Evolutionary conservation across 1,140 invertebrate genomes (phyloP).

Genomic region (Trialeurodes vaporariorum): DNA sequence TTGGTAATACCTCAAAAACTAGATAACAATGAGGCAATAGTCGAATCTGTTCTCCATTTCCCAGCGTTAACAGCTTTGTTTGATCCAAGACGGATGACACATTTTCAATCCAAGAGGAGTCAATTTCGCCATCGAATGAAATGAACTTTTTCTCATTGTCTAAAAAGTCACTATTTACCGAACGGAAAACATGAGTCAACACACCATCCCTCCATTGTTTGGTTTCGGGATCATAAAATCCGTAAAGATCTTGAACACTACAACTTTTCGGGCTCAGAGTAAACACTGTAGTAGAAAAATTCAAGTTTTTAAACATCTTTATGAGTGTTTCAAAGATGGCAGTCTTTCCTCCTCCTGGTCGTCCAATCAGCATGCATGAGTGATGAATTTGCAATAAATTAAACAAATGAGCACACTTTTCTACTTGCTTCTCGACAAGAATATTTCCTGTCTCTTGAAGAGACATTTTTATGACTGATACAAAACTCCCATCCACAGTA

Average conservation of each 20-base stretch:
- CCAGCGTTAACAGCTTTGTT: conserved; percentile 49
- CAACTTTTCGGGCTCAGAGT: conserved; percentile 78
- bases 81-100: conserved; percentile 97
- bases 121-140: conserved; percentile 85
- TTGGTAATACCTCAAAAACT: conserved; percentile 81
- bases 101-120: conserved; percentile 88
- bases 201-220: conserved; percentile 87
- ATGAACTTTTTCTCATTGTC: conserved; percentile 64
- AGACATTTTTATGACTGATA: conserved; percentile 55
- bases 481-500: conserved; percentile 73
- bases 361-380: conserved; percentile 81
- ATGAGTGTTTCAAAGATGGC: conserved; percentile 70
- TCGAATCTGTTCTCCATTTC: conserved; percentile 13
- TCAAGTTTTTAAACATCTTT: conserved; percentile 57
- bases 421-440: conserved; percentile 63
- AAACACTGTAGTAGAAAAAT: conserved; percentile 60
- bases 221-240: conserved; percentile 69
- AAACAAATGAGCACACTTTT: conserved; percentile 77
- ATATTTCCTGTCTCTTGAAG: conserved; percentile 55
- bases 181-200: conserved; percentile 78
- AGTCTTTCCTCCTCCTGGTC: conserved; percentile 81
- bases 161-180: conserved; percentile 64
- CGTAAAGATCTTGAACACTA: conserved; percentile 78
- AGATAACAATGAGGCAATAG: conserved; percentile 68
- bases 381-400: conserved; percentile 90